phyloP scores from a whole-genome alignment of 2,888 invertebrate genomes.

The Cistogaster globosa region DNA sequence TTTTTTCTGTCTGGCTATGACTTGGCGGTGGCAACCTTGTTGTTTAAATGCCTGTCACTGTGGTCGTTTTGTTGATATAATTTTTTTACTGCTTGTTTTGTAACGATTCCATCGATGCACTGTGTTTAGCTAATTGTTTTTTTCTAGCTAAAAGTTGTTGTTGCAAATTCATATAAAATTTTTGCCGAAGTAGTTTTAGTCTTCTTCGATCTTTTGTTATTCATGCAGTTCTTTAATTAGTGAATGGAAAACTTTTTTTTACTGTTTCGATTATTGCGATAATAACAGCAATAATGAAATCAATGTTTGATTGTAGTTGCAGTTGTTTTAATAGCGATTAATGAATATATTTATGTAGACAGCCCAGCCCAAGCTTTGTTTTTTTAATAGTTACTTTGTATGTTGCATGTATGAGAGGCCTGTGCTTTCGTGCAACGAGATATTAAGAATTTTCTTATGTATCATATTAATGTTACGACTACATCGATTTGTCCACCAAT shows the following conservation, averaged over 20 bases:
- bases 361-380: no score
- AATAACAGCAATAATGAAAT: background rate
- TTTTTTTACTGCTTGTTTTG: conserved; percentile 11
- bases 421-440: background rate
- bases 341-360: conserved; percentile 18
- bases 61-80: conserved; percentile 3
- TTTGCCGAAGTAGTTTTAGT: conserved; percentile 16
- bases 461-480: background rate
- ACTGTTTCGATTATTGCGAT: conserved; percentile 14
- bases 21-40: conserved; percentile 53
- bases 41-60: conserved; percentile 11
- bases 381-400: no score
- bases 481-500: background rate
- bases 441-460: background rate
- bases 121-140: conserved; percentile 59
- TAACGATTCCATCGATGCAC: conserved; percentile 38
- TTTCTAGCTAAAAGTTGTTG: conserved; percentile 40
- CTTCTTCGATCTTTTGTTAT: no score
- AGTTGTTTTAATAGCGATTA: conserved; percentile 48
- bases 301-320: conserved; percentile 7
- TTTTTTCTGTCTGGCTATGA: conserved; percentile 7
- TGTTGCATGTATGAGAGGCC: background rate
- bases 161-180: conserved; percentile 14
- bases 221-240: conserved; percentile 64
- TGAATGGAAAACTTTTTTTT: conserved; percentile 16